Conservation (phyloP, 1,140 invertebrate species). For the Lamellibrachia luymesi region DNA sequence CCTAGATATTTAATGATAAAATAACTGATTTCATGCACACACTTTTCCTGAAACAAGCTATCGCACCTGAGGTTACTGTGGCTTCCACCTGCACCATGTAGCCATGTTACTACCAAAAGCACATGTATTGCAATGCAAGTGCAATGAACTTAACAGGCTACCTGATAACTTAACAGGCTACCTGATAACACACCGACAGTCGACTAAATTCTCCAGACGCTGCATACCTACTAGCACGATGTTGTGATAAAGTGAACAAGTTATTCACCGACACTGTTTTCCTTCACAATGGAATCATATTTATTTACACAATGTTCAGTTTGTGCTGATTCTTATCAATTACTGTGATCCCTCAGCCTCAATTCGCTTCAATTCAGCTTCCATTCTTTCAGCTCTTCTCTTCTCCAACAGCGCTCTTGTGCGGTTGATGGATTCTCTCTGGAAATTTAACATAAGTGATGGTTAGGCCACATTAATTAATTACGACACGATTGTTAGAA, state of each 20-base stretch:
- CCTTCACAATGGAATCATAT: neutral
- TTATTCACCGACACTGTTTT: neutral
- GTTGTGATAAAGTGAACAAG: neutral
- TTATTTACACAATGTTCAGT: slow-evolving; percentile 1
- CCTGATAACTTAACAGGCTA: too few species aligned
- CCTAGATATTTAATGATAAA: neutral
- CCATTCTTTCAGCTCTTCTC: neutral
- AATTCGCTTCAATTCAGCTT: neutral
- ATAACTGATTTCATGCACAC: neutral
- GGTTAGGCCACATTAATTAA: too few species aligned
- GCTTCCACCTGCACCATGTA: neutral
- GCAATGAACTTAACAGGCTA: neutral
- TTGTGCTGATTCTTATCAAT: neutral
- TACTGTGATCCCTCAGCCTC: neutral
- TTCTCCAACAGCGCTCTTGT: neutral
- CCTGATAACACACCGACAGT: neutral
- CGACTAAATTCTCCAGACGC: neutral
- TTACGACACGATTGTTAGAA: too few species aligned
- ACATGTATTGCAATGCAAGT: neutral
- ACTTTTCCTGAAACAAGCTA: neutral
- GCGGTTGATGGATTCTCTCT: neutral
- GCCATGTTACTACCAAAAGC: too few species aligned
- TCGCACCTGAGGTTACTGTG: neutral
- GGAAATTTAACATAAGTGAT: neutral
- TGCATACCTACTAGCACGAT: neutral